Percentiles rank a stretch among this genome's conserved stretches.
Conservation (phyloP, 2,797 vertebrate genomes). For the Scyliorhinus canicula region DNA sequence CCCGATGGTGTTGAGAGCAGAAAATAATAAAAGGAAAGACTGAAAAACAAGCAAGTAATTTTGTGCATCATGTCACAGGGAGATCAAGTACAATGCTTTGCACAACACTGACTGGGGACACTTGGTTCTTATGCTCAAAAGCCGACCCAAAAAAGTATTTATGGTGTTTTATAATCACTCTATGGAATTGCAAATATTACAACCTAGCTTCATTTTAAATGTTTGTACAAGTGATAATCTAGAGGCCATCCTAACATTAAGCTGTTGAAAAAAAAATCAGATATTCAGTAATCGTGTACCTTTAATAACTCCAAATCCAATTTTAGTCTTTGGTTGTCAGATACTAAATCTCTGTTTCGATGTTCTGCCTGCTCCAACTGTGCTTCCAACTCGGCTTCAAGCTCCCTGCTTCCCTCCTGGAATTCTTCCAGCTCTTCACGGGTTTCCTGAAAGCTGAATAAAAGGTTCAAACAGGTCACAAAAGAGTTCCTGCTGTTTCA, state of each 20-base stretch:
- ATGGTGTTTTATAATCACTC: not conserved
- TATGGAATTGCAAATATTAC: not conserved
- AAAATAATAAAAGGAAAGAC: not conserved
- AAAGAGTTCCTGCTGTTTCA: not conserved
- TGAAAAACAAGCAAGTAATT: not conserved
- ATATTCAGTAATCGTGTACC: slow-evolving; percentile 57
- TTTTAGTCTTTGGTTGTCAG: slow-evolving; percentile 88
- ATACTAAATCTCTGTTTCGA: slow-evolving; percentile 84
- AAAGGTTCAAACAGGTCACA: not conserved
- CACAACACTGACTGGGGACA: not conserved
- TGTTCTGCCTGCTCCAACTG: slow-evolving; percentile 88
- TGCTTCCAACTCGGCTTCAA: slow-evolving; percentile 92
- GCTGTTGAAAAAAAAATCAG: not conserved
- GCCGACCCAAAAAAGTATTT: not conserved
- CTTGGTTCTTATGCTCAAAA: not conserved
- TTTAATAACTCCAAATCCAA: slow-evolving; percentile 82
- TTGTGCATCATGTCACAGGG: not conserved
- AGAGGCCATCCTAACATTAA: not conserved
- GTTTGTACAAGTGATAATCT: not conserved
- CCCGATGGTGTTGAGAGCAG: not conserved
- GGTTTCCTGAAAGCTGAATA: slow-evolving; percentile 79
- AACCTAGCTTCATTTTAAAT: not conserved
- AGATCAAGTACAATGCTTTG: not conserved
- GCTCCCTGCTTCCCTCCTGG: slow-evolving; percentile 91
- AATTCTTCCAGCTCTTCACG: slow-evolving; percentile 95